These are phyloP conservation scores for Anas flavirostris DNA, from an alignment of 2,797 vertebrate genomes.

Conservation along the genomic window DNA sequence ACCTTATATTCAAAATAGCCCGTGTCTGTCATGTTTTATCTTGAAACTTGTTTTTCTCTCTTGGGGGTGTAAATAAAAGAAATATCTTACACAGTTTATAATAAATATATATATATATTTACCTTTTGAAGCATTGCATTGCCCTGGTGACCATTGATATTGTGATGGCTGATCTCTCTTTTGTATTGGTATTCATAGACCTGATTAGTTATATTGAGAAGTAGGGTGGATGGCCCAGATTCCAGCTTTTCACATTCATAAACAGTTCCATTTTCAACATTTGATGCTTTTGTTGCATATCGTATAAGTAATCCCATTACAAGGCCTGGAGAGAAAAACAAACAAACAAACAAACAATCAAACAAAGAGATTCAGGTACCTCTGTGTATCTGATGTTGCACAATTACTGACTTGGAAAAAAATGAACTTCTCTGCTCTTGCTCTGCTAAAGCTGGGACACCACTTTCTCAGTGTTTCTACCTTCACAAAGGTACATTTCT, in stretches of 20 bases:
- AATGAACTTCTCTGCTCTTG: not conserved
- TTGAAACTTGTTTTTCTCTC: not conserved
- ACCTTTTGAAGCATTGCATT: constrained; percentile 80
- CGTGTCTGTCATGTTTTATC: not conserved
- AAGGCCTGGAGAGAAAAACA: constrained; percentile 76
- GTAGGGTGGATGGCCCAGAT: constrained; percentile 71
- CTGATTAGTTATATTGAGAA: constrained; percentile 80
- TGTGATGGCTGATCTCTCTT: constrained; percentile 78
- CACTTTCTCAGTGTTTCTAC: not conserved
- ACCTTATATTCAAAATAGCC: not conserved
- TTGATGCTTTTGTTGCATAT: constrained; percentile 72
- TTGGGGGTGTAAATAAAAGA: not conserved
- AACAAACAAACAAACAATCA: not conserved
- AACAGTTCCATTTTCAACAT: constrained; percentile 64
- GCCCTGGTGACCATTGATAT: constrained; percentile 71
- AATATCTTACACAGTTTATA: not conserved
- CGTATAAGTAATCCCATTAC: constrained; percentile 83
- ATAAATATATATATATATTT: constrained; percentile 26
- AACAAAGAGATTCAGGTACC: not conserved
- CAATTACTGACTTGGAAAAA: not conserved
- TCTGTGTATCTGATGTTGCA: not conserved
- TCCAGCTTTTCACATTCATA: constrained; percentile 77
- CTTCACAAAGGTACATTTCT: not conserved
- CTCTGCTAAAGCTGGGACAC: not conserved
- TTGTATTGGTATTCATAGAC: constrained; percentile 81